A percentile compares a stretch with the other conserved stretches of the same genome.
Evolutionary conservation across 2,113 vertebrate genomes (phyloP).

Genomic region (Elanus axillaris): DNA sequence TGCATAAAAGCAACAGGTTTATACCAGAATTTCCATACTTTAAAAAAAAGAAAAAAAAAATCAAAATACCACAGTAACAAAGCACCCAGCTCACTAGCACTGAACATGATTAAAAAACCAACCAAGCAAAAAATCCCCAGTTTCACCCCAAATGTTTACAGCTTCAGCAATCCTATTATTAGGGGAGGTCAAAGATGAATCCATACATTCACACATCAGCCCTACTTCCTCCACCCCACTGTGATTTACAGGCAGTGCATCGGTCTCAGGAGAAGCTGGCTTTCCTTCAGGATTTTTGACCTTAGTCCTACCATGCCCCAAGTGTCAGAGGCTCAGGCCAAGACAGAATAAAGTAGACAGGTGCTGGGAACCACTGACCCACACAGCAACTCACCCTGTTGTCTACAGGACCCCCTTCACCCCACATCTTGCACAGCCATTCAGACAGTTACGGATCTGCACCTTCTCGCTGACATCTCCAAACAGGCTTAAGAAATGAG

Average conservation of each 20-base stretch:
- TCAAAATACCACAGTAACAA: neutral
- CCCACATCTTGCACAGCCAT: neutral
- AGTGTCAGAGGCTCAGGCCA: neutral
- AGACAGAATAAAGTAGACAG: neutral
- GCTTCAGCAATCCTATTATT: neutral
- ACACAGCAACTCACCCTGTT: neutral
- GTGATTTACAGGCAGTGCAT: neutral
- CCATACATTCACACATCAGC: fast-evolving
- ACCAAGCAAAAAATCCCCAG: neutral
- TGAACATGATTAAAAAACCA: neutral
- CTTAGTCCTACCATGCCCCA: neutral
- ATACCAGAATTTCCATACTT: neutral
- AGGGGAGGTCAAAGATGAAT: neutral
- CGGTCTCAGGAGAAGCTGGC: neutral
- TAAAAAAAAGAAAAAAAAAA: neutral
- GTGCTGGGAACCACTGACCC: neutral
- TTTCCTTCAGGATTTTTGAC: neutral
- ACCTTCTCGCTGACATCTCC: neutral
- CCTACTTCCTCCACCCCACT: neutral
- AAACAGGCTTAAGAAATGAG: neutral
- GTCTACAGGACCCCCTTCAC: neutral
- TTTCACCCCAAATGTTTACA: neutral
- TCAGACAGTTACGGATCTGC: neutral
- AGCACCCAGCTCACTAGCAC: neutral
- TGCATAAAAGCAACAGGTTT: neutral